Evolutionary conservation across 2,888 invertebrate genomes (phyloP).

Genomic region (Melipona bicolor): DNA sequence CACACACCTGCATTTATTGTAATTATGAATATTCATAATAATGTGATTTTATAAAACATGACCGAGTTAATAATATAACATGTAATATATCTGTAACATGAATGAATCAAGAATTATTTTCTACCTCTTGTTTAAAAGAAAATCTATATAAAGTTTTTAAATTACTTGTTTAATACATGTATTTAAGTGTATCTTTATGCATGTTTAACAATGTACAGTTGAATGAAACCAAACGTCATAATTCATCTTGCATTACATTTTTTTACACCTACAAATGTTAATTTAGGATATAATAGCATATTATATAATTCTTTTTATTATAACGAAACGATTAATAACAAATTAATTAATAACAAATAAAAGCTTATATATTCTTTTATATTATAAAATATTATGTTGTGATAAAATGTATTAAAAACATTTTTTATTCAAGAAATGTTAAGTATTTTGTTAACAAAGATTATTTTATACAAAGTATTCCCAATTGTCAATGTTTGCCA

Average conservation of each 20-base stretch:
- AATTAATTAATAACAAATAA: neutral
- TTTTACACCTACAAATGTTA: conserved; percentile 4
- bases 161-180: conserved; percentile 34
- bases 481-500: no score
- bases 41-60: conserved; percentile 27
- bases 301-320: conserved; percentile 5
- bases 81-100: conserved; percentile 22
- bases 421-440: neutral
- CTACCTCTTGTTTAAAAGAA: conserved; percentile 47
- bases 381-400: conserved; percentile 1
- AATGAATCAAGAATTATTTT: conserved; percentile 35
- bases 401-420: neutral
- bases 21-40: conserved; percentile 26
- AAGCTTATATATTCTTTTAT: neutral
- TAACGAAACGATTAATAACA: neutral
- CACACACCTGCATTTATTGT: conserved; percentile 27
- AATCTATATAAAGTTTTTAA: conserved; percentile 25
- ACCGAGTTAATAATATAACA: neutral
- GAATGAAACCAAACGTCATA: conserved; percentile 2
- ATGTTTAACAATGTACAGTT: conserved; percentile 42
- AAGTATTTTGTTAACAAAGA: neutral
- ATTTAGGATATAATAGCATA: neutral
- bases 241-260: neutral
- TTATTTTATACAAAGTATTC: neutral
- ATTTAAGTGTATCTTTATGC: conserved; percentile 37